Evolutionary conservation across 1,140 invertebrate species (phyloP).

Genomic region (Apolygus lucorum): DNA sequence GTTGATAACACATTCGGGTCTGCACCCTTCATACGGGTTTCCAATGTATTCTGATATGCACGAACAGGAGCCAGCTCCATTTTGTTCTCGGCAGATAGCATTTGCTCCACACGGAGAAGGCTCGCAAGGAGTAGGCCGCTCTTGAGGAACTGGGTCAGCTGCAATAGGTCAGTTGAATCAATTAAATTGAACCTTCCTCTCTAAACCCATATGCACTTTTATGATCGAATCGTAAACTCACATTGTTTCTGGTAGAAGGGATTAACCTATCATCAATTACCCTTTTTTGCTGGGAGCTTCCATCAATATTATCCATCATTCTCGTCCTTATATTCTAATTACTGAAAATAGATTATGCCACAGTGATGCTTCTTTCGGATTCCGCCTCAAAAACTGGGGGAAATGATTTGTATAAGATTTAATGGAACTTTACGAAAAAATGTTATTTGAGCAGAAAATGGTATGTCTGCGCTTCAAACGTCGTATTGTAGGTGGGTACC

Average conservation of each 20-base stretch:
- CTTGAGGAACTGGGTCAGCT: constrained; percentile 32
- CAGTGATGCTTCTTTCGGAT: too few species aligned
- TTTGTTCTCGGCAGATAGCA: constrained; percentile 57
- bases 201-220: not conserved
- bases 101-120: constrained; percentile 65
- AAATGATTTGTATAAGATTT: too few species aligned
- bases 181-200: too few species aligned
- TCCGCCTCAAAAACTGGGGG: too few species aligned
- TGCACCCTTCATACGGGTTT: constrained; percentile 64
- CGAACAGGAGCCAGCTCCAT: constrained; percentile 55
- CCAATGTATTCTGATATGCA: constrained; percentile 63
- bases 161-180: too few species aligned
- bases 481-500: too few species aligned
- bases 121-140: constrained; percentile 48
- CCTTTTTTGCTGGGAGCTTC: constrained; percentile 55
- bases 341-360: too few species aligned
- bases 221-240: constrained; percentile 38
- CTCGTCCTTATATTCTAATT: constrained; percentile 31
- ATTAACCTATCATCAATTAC: constrained; percentile 64
- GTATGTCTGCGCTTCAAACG: too few species aligned
- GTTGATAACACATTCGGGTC: constrained; percentile 62
- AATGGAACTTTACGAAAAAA: too few species aligned
- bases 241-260: constrained; percentile 49
- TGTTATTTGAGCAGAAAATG: too few species aligned
- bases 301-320: constrained; percentile 54